phyloP scores from a whole-genome alignment of 2,888 invertebrate genomes.

The Lochmaea crataegi region DNA sequence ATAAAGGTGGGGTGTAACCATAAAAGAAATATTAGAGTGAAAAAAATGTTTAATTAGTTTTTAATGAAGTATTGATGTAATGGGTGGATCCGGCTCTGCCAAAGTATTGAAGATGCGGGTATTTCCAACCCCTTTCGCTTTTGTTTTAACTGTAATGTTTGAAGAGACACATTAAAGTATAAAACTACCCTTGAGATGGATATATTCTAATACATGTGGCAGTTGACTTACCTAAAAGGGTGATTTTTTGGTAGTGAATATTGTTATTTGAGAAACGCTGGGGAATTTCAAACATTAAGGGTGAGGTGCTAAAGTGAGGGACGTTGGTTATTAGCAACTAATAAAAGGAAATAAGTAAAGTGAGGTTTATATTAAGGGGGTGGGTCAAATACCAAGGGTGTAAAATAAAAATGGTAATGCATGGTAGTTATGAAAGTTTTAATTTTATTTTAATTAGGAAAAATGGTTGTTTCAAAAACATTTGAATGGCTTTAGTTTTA shows the following conservation, averaged over 20 bases:
- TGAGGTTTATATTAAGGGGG: conserved; percentile 3
- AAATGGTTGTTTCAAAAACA: not conserved
- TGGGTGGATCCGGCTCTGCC: not conserved
- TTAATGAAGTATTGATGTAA: conserved; percentile 2
- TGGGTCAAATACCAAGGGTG: not conserved
- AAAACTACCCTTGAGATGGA: conserved; percentile 62
- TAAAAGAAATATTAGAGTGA: too few species aligned
- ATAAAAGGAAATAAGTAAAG: conserved; percentile 27
- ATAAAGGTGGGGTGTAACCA: too few species aligned
- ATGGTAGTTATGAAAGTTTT: not conserved
- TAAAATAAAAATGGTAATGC: not conserved
- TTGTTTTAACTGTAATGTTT: conserved; percentile 60
- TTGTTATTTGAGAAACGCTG: conserved; percentile 50
- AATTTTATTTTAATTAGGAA: conserved; percentile 2
- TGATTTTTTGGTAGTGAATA: conserved; percentile 55
- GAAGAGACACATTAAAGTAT: conserved; percentile 62
- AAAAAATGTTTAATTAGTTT: not conserved
- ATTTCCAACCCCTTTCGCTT: conserved; percentile 57
- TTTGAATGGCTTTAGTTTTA: not conserved
- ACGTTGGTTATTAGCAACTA: conserved; percentile 38
- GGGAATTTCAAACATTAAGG: conserved; percentile 34
- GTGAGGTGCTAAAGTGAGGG: conserved; percentile 39
- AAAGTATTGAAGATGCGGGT: conserved; percentile 56
- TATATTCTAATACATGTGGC: conserved; percentile 62
- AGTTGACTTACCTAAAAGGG: conserved; percentile 52